Evolutionary conservation across 2,113 vertebrate species (phyloP).

Genomic region (Megaceryle maxima): DNA sequence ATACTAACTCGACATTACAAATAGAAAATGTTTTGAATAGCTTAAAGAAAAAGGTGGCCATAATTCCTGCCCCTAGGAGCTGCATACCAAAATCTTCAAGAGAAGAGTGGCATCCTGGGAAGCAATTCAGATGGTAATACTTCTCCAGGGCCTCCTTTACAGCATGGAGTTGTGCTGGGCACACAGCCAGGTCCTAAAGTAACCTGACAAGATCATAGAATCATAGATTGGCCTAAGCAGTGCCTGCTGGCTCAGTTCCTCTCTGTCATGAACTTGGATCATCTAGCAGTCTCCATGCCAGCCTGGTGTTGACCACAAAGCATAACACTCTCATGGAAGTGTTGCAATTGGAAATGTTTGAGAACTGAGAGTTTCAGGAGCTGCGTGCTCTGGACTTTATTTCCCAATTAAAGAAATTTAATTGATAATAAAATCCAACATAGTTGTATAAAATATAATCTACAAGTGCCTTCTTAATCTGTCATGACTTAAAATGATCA

Average conservation of each 20-base stretch:
- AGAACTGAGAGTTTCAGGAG: not conserved
- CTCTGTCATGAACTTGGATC: not conserved
- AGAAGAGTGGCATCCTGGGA: not conserved
- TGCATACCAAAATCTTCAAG: not conserved
- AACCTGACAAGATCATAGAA: not conserved
- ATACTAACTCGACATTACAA: not conserved
- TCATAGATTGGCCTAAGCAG: not conserved
- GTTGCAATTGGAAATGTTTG: not conserved
- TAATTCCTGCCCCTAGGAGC: not conserved
- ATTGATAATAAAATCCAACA: not conserved
- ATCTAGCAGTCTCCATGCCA: not conserved
- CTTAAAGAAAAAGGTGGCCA: not conserved
- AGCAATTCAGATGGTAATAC: not conserved
- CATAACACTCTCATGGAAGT: not conserved
- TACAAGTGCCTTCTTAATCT: not conserved
- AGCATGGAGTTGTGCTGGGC: not conserved
- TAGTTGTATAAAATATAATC: not conserved
- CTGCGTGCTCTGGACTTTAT: not conserved
- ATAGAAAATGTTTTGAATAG: not conserved
- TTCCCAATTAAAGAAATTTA: not conserved
- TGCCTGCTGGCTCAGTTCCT: not conserved
- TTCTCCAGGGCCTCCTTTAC: not conserved
- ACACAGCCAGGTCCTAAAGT: not conserved
- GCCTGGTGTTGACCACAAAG: not conserved
- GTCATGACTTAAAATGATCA: not conserved